phyloP scores from a whole-genome alignment of 2,888 invertebrate genomes.

The Epirrhoe tristata region DNA sequence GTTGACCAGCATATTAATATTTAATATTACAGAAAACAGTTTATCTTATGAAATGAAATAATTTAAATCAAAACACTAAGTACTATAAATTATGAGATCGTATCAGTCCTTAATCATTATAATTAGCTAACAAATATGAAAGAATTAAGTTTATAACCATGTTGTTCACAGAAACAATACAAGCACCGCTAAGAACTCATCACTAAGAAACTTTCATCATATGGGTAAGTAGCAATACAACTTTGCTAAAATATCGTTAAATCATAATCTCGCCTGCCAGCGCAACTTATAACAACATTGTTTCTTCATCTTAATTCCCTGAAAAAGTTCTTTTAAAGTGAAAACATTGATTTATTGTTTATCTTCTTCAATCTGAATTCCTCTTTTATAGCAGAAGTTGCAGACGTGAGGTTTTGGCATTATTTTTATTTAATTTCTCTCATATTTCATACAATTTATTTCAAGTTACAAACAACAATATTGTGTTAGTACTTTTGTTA shows the following conservation, averaged over 20 bases:
- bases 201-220: conserved; percentile 52
- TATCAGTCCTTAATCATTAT: background rate
- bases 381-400: conserved; percentile 32
- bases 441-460: background rate
- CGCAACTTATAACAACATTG: conserved; percentile 49
- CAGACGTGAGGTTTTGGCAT: background rate
- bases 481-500: background rate
- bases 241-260: conserved; percentile 55
- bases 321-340: conserved; percentile 52
- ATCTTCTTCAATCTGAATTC: conserved; percentile 40
- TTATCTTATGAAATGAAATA: too few relatives aligned
- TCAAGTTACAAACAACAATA: background rate
- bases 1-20: too few relatives aligned
- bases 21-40: too few relatives aligned
- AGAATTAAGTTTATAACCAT: conserved; percentile 27
- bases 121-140: background rate
- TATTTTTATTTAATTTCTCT: background rate
- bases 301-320: conserved; percentile 48
- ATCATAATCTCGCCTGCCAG: conserved; percentile 55
- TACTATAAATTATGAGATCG: too few relatives aligned
- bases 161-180: conserved; percentile 69
- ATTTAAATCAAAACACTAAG: too few relatives aligned
- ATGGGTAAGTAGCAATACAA: conserved; percentile 52
- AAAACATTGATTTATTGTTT: conserved; percentile 58
- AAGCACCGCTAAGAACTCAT: conserved; percentile 60